Percentiles rank a stretch among this genome's conserved stretches.
phyloP scores from a whole-genome alignment of 2,888 invertebrate species.

The Ectemnius cavifrons region DNA sequence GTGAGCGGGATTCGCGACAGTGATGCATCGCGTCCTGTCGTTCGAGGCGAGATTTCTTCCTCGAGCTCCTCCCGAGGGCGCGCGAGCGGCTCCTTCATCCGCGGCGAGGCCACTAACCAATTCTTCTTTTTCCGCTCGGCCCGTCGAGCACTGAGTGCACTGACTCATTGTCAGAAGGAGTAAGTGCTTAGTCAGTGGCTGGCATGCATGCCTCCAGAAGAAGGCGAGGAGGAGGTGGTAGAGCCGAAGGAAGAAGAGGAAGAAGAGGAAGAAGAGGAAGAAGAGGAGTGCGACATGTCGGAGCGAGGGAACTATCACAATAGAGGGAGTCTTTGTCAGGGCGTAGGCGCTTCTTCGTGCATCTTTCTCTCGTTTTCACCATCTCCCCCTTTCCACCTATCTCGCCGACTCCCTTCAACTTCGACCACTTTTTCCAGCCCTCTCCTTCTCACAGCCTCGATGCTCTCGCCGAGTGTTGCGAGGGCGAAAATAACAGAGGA shows the following conservation, averaged over 20 bases:
- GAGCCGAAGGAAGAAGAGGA: slow-evolving; percentile 44
- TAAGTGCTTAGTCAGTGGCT: slow-evolving; percentile 64
- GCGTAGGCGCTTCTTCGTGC: slow-evolving; percentile 58
- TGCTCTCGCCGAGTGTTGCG: slow-evolving; percentile 46
- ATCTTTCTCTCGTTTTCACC: slow-evolving; percentile 49
- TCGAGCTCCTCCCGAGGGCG: slow-evolving; percentile 9
- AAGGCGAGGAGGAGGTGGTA: slow-evolving; percentile 32
- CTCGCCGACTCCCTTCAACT: slow-evolving; percentile 38
- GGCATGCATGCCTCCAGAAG: slow-evolving; percentile 57
- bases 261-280: slow-evolving; percentile 25
- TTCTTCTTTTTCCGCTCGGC: slow-evolving; percentile 56
- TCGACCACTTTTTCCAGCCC: slow-evolving; percentile 14
- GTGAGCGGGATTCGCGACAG: slow-evolving; percentile 64
- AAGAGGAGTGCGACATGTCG: slow-evolving; percentile 25
- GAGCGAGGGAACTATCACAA: slow-evolving; percentile 58
- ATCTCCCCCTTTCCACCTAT: slow-evolving; percentile 41
- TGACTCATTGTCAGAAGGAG: slow-evolving; percentile 65
- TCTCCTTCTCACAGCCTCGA: slow-evolving; percentile 20
- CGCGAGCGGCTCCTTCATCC: slow-evolving; percentile 26
- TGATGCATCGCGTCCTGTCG: slow-evolving; percentile 70
- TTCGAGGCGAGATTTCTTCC: slow-evolving; percentile 55
- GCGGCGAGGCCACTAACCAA: slow-evolving; percentile 31
- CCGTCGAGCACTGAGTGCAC: slow-evolving; percentile 60
- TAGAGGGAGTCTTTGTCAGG: slow-evolving; percentile 56
- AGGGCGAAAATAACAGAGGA: slow-evolving; percentile 67